Conservation (phyloP, 2,113 vertebrate species). For the Tympanuchus pallidicinctus region DNA sequence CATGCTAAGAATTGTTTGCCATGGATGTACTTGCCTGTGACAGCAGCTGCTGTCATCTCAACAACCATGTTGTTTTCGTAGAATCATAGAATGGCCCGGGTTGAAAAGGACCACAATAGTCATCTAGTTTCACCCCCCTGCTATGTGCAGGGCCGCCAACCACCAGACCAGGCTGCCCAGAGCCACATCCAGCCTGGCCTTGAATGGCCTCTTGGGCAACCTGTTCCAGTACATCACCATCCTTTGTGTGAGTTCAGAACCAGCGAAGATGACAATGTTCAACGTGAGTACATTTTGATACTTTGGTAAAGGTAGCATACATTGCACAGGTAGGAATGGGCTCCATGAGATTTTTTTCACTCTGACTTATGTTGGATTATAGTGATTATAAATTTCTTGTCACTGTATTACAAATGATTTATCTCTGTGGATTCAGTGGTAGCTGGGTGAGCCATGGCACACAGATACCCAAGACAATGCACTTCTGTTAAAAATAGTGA, state of each 20-base stretch:
- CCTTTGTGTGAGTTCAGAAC: neutral
- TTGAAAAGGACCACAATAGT: too few relatives aligned
- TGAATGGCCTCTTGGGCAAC: too few relatives aligned
- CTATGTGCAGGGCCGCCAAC: too few relatives aligned
- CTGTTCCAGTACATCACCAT: too few relatives aligned
- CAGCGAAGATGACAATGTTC: fast-evolving
- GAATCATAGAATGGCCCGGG: too few relatives aligned
- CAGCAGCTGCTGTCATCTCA: neutral
- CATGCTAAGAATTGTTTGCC: neutral
- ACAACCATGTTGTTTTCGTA: neutral
- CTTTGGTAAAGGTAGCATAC: neutral
- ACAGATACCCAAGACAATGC: neutral
- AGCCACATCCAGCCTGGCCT: too few relatives aligned
- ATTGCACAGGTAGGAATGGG: neutral
- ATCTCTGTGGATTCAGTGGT: neutral
- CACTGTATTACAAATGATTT: neutral
- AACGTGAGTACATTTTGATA: neutral
- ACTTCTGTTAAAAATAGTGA: neutral
- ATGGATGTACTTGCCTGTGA: neutral
- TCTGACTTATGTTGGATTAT: neutral
- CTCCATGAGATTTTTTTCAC: neutral
- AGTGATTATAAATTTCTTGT: neutral
- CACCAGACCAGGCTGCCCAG: too few relatives aligned
- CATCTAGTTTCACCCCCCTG: too few relatives aligned
- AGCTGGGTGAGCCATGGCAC: neutral